A percentile compares a stretch with the other conserved stretches of the same genome.
Conservation (phyloP, 1,140 invertebrate genomes). For the Olivierus martensii region DNA sequence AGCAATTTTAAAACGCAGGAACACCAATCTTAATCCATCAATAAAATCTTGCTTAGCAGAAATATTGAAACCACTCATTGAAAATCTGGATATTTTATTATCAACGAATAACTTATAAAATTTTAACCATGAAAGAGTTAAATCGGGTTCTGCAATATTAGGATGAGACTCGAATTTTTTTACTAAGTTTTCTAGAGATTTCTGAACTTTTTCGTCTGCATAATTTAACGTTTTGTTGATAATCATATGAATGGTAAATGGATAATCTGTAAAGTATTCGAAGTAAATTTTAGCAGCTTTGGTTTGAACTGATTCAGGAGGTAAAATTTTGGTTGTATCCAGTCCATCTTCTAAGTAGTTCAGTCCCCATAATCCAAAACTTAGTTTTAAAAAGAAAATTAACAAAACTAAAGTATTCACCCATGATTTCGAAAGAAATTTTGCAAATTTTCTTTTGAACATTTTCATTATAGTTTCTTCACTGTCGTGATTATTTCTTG, state of each 20-base stretch:
- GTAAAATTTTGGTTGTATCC: conserved; percentile 65
- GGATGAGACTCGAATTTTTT: conserved; percentile 62
- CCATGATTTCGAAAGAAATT: no score
- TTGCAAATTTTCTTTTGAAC: no score
- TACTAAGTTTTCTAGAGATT: conserved; percentile 62
- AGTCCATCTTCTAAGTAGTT: conserved; percentile 78
- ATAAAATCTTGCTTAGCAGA: conserved; percentile 61
- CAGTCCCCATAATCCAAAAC: conserved; percentile 71
- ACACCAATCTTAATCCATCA: conserved; percentile 49
- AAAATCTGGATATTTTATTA: conserved; percentile 48
- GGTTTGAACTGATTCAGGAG: conserved; percentile 75
- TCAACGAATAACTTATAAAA: conserved; percentile 64
- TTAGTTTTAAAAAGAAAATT: conserved; percentile 36
- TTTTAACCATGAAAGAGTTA: conserved; percentile 80
- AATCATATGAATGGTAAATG: conserved; percentile 74
- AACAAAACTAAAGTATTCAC: no score
- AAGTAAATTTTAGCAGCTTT: conserved; percentile 77
- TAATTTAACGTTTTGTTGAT: conserved; percentile 70
- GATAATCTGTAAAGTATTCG: conserved; percentile 74
- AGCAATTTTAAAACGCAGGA: conserved; percentile 21
- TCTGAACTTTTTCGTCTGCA: conserved; percentile 58
- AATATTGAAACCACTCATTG: conserved; percentile 49
- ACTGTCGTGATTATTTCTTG: no score
- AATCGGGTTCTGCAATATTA: conserved; percentile 49
- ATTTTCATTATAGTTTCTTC: no score